Evolutionary conservation across 2,113 vertebrate species (phyloP).

Genomic region (Nesoenas mayeri): DNA sequence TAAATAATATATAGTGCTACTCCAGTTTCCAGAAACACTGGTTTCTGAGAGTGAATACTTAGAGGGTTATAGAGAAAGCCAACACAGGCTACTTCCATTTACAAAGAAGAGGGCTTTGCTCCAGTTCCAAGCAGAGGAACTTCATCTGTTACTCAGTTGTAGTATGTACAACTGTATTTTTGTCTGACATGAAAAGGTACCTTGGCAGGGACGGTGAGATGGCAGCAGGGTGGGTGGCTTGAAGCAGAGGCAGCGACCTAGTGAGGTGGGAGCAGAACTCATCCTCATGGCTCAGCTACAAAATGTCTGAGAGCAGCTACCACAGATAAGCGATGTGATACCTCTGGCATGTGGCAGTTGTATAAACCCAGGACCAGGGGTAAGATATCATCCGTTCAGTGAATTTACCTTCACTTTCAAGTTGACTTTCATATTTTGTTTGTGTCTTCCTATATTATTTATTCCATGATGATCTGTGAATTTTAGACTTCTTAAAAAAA

Average conservation of each 20-base stretch:
- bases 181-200: neutral
- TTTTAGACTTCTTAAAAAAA: neutral
- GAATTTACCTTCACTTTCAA: neutral
- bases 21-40: neutral
- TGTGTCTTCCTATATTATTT: neutral
- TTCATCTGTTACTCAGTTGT: neutral
- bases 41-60: neutral
- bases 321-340: neutral
- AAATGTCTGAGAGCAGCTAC: neutral
- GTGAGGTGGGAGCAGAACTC: neutral
- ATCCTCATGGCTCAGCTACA: rapidly evolving
- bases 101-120: neutral
- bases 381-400: neutral
- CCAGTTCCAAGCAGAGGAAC: neutral
- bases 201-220: neutral
- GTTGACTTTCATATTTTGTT: neutral
- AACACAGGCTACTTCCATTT: neutral
- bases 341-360: neutral
- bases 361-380: neutral
- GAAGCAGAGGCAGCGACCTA: neutral
- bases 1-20: neutral
- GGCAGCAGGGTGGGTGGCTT: neutral
- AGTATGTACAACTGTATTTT: neutral
- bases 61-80: neutral
- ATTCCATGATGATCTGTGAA: neutral